Evolutionary conservation across 1,140 invertebrate species (phyloP), one percentile per base, ranked within the genome.

Genomic region (Caerostris extrusa): DNA sequence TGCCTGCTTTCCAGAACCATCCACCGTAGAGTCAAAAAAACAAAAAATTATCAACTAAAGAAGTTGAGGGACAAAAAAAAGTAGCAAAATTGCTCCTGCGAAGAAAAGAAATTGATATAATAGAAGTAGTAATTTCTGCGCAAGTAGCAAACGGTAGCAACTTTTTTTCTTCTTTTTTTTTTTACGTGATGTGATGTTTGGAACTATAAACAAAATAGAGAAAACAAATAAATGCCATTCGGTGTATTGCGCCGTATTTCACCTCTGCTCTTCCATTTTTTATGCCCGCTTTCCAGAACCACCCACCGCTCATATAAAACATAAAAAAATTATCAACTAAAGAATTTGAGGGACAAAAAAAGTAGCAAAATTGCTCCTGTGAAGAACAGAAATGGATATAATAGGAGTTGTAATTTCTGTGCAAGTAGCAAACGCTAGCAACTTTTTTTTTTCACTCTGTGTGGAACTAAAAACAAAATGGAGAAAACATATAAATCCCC

Each of bases 211-310:
- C 34, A 77, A 77, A 53, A 34, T 12, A 0, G 34, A 34, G 34
- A 50, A 77, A 77, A 53, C 71, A 77, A 77, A 77, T 77, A 77
- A 77, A 77, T 77, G 34, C 14, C 71, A 77, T 50, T 77, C 71
- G 53, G 34, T 53, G 50, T 5, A 10, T 77, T 77, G 71, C 14
- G 34, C 50, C 53, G 19, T 53, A 5, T 14, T 67, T 67, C n/a
- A 12, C 7, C 61, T 67, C 17, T 67, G 14, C n/a, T 67, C 14
- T 67, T 67, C 34, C 34, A 34, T 34, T 34, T 34, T 34, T 34
- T 34, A 34, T 34, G 34, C 34, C 34, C 34, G 34, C 34, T 34
- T 34, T 34, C 34, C 34, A 19, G 17, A 71, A 7, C 5, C 19
- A 34, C 71, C 8, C 7, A 77, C 34, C 53, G 34, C 12, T 34